phyloP scores from a whole-genome alignment of 2,113 vertebrate species.

The Rhegmatorhina hoffmannsi region DNA sequence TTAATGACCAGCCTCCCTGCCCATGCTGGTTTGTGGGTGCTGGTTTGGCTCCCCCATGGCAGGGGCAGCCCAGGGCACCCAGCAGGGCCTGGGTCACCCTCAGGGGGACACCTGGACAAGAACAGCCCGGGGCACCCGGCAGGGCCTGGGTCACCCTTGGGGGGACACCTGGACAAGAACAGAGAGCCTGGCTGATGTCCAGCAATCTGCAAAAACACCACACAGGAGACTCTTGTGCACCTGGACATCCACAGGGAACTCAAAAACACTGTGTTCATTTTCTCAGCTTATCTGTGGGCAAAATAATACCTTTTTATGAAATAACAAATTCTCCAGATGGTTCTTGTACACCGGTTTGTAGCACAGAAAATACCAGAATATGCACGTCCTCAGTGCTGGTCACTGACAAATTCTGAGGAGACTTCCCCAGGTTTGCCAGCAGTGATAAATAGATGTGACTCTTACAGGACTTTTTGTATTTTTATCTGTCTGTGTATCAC shows the following conservation, averaged over 20 bases:
- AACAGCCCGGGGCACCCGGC: accelerated
- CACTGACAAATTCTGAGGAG: neutral
- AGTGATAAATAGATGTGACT: neutral
- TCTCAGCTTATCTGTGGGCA: neutral
- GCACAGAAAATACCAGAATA: neutral
- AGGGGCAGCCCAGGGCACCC: neutral
- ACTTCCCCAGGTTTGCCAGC: neutral
- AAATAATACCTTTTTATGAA: neutral
- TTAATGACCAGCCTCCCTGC: neutral
- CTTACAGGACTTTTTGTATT: neutral
- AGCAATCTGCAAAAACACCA: neutral
- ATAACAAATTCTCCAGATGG: neutral
- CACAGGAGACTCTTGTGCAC: neutral
- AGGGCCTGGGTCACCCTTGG: neutral
- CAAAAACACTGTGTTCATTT: neutral
- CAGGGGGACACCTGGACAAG: neutral
- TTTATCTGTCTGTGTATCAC: neutral
- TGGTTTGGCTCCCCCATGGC: neutral
- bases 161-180: neutral
- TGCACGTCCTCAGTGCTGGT: neutral
- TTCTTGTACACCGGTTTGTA: neutral
- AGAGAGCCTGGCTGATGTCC: neutral
- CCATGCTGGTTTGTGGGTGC: neutral
- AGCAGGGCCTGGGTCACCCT: neutral
- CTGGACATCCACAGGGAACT: neutral